Evolutionary conservation across 2,113 vertebrate genomes (phyloP).

Genomic region (Lipophrys pholis): DNA sequence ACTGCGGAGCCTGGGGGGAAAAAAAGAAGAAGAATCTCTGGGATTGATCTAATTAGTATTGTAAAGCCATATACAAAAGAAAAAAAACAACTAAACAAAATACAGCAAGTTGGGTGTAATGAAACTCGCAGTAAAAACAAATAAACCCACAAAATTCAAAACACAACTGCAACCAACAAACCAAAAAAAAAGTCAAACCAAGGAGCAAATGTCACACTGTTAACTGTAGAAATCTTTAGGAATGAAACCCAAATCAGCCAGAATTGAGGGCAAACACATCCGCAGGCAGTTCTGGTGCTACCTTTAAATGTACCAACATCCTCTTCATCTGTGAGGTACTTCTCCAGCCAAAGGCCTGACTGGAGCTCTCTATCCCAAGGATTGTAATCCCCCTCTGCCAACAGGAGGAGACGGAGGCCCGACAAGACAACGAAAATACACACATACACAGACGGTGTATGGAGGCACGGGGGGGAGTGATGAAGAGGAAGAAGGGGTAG

Average conservation of each 20-base stretch:
- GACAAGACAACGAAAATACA: conserved; percentile 57
- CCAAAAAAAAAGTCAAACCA: conserved; percentile 3
- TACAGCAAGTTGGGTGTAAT: conserved; percentile 36
- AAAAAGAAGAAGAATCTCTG: conserved; percentile 11
- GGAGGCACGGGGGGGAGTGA: conserved; percentile 15
- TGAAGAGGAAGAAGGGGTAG: conserved; percentile 18
- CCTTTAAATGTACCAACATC: conserved; percentile 92
- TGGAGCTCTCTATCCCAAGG: conserved; percentile 93
- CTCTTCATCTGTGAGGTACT: conserved; percentile 89
- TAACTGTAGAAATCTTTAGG: conserved; percentile 11
- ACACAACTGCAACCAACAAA: conserved; percentile 38
- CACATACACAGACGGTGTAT: conserved; percentile 45
- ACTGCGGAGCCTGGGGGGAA: conserved; percentile 28
- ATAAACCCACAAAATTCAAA: conserved; percentile 34
- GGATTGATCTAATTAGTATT: conserved; percentile 54
- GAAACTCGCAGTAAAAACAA: not conserved
- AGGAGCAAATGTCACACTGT: conserved; percentile 24
- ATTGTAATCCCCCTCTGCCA: conserved; percentile 95
- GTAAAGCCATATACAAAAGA: conserved; percentile 38
- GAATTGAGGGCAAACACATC: conserved; percentile 68
- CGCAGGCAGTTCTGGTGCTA: conserved; percentile 85
- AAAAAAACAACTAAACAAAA: not conserved
- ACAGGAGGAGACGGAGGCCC: conserved; percentile 86
- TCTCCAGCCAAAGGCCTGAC: conserved; percentile 91
- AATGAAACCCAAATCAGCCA: conserved; percentile 56